Base-by-base conservation (phyloP, 2,888 invertebrate species). In the Orthosia incerta region DNA sequence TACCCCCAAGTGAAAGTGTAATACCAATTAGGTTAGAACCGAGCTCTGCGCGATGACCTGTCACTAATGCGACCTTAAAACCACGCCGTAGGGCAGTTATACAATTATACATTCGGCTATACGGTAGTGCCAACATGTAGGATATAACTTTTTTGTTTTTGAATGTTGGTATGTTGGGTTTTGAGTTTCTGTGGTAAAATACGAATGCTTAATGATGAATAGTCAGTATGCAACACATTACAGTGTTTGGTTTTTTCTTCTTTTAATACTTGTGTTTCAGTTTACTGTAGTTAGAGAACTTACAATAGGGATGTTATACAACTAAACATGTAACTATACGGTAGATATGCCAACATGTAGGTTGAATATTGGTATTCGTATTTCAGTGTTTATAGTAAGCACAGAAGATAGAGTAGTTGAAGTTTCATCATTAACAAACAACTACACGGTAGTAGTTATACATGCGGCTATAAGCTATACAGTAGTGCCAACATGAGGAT, bases 31-130 rank as follows among this genome's bases (percentile, higher is more conserved):
- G 74, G 75, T 76, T 74, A 76, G 46, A 56, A 62, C 26, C 45
- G 63, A 64, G 68, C 60, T 63, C 31, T 53, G 72, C 13, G 48
- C 76, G 39, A 72, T 85, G 86, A 84, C 84, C 84, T 69, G 74
- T 23, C 63, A 31, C 71, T 85, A 85, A 84, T 60, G 18, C 55
- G 72, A 80, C 78, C 84, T 80, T 85, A 74, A 71, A 74, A 74
- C 65, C 55, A 59, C 5, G 39, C 7, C 55, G n/a, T 23, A 68
- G 39, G 20, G 56, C 57, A 53, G 53, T 45, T 70, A 70, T 39
- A 39, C 64, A 71, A 46, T 39, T 71, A 59, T 23, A 48, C 39
- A 50, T 64, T 31, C 15, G 18, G 12, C 23, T 66, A 9, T 31
- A 20, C 23, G 15, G 26, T 62, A 59, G 50, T 61, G 45, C 20